Base-by-base conservation (phyloP, 2,888 invertebrate genomes). In the Stenotaenia linearis region DNA sequence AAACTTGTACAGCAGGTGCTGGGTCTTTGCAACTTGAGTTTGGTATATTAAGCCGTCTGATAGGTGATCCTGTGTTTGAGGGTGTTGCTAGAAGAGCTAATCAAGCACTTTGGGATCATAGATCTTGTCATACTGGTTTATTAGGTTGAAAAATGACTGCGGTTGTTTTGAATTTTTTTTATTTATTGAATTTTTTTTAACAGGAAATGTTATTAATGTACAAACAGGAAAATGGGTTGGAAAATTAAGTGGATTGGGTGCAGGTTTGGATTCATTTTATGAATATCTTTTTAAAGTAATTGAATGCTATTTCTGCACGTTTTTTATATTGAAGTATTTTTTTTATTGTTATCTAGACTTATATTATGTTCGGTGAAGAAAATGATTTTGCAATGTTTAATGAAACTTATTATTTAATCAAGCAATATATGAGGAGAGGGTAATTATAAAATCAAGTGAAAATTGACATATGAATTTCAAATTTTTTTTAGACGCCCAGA, bases 1-100 rank as follows among this genome's bases (percentile, higher is more conserved):
- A 90, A 82, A 91, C 90, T 0, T 91, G 90, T 83, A 90, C 90
- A 10, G 89, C 91, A 23, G 90, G 90, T 56, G 90, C 90, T 30
- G 90, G 90, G 0, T 89, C 90, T 9, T 85, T 91, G 61, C 85
- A 90, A 10, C 83, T 91, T 21, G 91, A 91, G 84, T 90, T 90
- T 84, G 90, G 90, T 56, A 85, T 90, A 35, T 85, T 91, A n/a
- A 89, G 90, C 79, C 86, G 88, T 15, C 85, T 91, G n/a, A 84
- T 89, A 1, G 87, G 86, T 25, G 90, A 90, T 83, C 89, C 89
- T 25, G 88, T 89, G 0, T 91, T 88, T 84, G 90, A 90, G 83
- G 85, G 86, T n/a, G 86, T 88, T 81, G 90, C 90, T 7, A 84
- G 90, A 32, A 84, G 88, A 80, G 89, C 90, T 10, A 89, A 89